Base-by-base conservation (phyloP, 2,888 invertebrate genomes). In the Diarsia mendica region DNA sequence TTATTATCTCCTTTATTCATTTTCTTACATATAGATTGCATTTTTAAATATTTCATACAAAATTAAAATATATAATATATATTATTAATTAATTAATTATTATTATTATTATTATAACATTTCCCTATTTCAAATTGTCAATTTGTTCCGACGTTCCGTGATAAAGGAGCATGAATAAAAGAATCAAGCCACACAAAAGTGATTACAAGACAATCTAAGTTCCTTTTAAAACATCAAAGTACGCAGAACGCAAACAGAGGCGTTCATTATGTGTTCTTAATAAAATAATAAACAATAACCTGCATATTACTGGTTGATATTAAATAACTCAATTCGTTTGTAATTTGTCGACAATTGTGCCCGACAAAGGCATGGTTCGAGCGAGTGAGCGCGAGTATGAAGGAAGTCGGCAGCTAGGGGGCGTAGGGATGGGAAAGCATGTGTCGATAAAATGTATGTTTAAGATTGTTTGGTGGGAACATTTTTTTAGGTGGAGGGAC, bases 301-400 rank as follows among this genome's bases (percentile, higher is more conserved):
- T 87, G 82, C 76, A 89, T 92, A 94, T 95, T 94, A 93, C 93
- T 92, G 90, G 93, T 93, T 93, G 95, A 95, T 96, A 96, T 95
- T 96, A 95, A 96, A 95, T 96, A 96, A 96, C 96, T 96, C 96
- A 95, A 96, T 96, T 96, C 96, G 92, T 96, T 96, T 96, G 95
- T 96, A 96, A 96, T 96, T 96, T 96, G 96, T 94, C 96, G 95
- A 96, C 96, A 95, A 96, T 96, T 96, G 96, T 96, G 94, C 94
- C 93, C 95, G 96, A 96, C 96, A 96, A 96, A 96, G 96, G 96
- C 96, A 94, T 89, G 92, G 93, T 91, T 94, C 96, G 96, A 96
- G 94, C 95, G 96, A 96, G 94, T 96, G 96, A 95, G 91, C 92
- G 95, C 95, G 94, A 95, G 95, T 96, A 96, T 96, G 96, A 96